Evolutionary conservation across 2,113 vertebrate genomes (phyloP).

Genomic region (Lepisosteus osseus): DNA sequence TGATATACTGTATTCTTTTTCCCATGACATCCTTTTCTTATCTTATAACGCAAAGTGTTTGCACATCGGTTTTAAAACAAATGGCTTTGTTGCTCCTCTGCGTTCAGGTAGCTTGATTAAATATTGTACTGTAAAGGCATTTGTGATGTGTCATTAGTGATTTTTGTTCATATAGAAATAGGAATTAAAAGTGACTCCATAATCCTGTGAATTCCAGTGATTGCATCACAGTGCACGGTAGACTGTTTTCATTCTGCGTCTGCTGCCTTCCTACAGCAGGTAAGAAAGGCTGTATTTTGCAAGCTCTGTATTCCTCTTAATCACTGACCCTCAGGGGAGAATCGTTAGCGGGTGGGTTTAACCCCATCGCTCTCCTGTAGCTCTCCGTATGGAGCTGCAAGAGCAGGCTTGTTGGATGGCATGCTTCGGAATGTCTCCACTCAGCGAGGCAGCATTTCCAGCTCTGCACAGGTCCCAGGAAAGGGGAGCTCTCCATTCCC

Average conservation of each 20-base stretch:
- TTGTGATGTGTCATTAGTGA: neutral
- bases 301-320: neutral
- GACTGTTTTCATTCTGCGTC: neutral
- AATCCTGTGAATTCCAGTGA: neutral
- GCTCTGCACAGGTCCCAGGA: too few relatives aligned
- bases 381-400: neutral
- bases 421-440: conserved; percentile 1
- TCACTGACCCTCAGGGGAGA: neutral
- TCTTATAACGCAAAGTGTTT: too few relatives aligned
- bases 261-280: neutral
- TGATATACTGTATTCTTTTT: too few relatives aligned
- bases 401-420: conserved; percentile 1
- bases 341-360: neutral
- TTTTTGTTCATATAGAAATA: neutral
- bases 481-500: neutral
- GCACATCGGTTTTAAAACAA: too few relatives aligned
- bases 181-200: neutral
- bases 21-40: too few relatives aligned
- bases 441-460: neutral
- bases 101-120: too few relatives aligned
- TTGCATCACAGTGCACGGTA: neutral
- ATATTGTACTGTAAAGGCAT: neutral
- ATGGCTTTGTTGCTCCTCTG: too few relatives aligned
- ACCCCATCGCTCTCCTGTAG: neutral
- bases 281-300: neutral